These are phyloP conservation scores for Pseudorhombus dupliciocellatus DNA, from an alignment of 2,113 vertebrate genomes.

Conservation along the genomic window DNA sequence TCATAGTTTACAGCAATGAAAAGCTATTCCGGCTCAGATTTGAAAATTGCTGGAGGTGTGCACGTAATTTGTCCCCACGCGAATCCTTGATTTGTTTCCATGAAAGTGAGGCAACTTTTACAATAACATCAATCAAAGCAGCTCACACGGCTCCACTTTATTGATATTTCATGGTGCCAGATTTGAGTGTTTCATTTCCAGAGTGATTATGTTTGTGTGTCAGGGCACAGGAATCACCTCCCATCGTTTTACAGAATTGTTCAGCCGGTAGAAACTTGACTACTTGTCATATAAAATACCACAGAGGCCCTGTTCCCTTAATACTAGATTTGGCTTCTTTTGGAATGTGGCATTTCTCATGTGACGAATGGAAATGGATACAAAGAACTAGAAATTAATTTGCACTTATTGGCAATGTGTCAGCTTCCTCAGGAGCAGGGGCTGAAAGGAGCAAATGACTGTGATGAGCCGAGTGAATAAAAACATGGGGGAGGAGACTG, in stretches of 20 bases:
- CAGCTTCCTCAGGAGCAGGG: too few species aligned
- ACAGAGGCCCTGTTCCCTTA: neutral
- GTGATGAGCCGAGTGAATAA: too few species aligned
- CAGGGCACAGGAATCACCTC: neutral
- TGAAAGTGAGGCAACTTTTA: neutral
- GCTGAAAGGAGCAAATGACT: too few species aligned
- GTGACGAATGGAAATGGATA: too few species aligned
- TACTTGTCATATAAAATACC: neutral
- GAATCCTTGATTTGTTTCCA: slow-evolving; percentile 18
- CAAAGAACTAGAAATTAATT: too few species aligned
- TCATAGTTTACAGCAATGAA: neutral
- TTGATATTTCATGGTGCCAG: slow-evolving; percentile 6
- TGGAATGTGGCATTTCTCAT: too few species aligned
- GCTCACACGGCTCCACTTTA: neutral
- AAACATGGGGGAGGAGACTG: too few species aligned
- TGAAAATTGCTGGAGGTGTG: slow-evolving; percentile 5
- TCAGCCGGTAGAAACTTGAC: neutral
- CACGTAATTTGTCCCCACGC: slow-evolving; percentile 1
- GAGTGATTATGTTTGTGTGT: slow-evolving; percentile 1
- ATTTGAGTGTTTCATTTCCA: neutral
- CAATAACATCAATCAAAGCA: slow-evolving; percentile 13
- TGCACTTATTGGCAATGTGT: too few species aligned
- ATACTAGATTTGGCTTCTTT: too few species aligned
- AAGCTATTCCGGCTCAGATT: slow-evolving; percentile 15
- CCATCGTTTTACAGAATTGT: neutral